Base-by-base conservation (phyloP, 2,888 invertebrate genomes). In the Chorisops tibialis region DNA sequence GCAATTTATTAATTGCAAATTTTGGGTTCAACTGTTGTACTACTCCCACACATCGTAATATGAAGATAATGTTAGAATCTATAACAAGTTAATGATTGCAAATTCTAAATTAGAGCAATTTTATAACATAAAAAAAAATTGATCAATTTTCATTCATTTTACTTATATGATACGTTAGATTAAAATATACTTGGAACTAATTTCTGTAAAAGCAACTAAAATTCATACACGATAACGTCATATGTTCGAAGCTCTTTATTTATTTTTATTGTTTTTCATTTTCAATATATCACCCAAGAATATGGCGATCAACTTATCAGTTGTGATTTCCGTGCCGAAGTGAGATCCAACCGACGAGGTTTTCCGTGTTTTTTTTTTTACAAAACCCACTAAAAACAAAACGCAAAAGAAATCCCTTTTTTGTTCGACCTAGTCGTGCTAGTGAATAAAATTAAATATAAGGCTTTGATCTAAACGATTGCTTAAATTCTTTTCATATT, bases 1-100 rank as follows among this genome's bases (percentile, higher is more conserved):
- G 56, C 45, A 43, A 56, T 56, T 56, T 24, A 22, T 43, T 54
- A 43, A 54, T 54, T 54, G 54, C 43, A 45, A n/a, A 56, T 56
- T 56, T 11, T 24, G 30, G 14, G 24, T 24, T 45, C 30, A 43
- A 35, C 5, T 30, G 2, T 30, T 5, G 9, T 30, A 30, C 9
- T 30, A 2, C 9, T 30, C 30, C 7, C 30, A 30, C 30, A 30
- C 30, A 30, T 7, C 9, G 7, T 9, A 7, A 30, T 9, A 30
- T 9, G 9, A 9, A 30, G 30, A 30, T 30, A 30, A 30, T 7
- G 30, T 30, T 30, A 30, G 30, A 30, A 30, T 30, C 5, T 30
- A 7, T 30, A 30, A 30, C 30, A 30, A 30, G 24, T 30, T 30
- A 30, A 7, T 30, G 30, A 7, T 30, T 30, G 30, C 9, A 30